These are phyloP conservation scores for Lydus trimaculatus DNA, from an alignment of 2,888 invertebrate genomes.

Conservation along the genomic window DNA sequence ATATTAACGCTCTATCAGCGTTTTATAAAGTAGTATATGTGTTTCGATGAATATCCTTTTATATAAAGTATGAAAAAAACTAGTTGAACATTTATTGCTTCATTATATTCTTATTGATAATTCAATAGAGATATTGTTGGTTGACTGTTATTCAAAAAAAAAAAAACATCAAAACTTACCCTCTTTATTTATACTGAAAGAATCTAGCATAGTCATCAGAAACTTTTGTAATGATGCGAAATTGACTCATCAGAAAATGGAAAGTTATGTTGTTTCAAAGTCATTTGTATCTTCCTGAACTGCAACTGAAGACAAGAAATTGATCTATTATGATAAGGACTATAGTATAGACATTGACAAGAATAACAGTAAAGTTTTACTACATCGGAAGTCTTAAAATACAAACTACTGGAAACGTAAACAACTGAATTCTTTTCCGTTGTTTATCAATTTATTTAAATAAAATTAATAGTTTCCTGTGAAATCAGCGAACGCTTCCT, in stretches of 20 bases:
- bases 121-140: slow-evolving; percentile 42
- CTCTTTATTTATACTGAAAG: slow-evolving; percentile 38
- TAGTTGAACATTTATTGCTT: slow-evolving; percentile 52
- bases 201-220: slow-evolving; percentile 50
- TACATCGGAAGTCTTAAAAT: no score
- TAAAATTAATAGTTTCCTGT: no score
- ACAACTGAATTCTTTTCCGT: no score
- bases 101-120: slow-evolving; percentile 36
- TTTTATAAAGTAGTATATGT: slow-evolving; percentile 54
- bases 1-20: slow-evolving; percentile 58
- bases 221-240: slow-evolving; percentile 50
- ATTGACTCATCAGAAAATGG: slow-evolving; percentile 49
- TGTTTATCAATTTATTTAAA: no score
- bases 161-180: slow-evolving; percentile 19
- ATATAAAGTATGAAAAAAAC: slow-evolving; percentile 27
- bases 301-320: background rate
- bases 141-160: slow-evolving; percentile 27
- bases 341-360: no score
- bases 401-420: no score
- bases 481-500: no score
- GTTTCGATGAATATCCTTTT: slow-evolving; percentile 53
- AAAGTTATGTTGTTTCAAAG: background rate
- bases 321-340: background rate
- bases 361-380: no score
- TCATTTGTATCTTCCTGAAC: background rate